Evolutionary conservation across 2,113 vertebrate genomes (phyloP).

Genomic region (Corvus moneduloides): DNA sequence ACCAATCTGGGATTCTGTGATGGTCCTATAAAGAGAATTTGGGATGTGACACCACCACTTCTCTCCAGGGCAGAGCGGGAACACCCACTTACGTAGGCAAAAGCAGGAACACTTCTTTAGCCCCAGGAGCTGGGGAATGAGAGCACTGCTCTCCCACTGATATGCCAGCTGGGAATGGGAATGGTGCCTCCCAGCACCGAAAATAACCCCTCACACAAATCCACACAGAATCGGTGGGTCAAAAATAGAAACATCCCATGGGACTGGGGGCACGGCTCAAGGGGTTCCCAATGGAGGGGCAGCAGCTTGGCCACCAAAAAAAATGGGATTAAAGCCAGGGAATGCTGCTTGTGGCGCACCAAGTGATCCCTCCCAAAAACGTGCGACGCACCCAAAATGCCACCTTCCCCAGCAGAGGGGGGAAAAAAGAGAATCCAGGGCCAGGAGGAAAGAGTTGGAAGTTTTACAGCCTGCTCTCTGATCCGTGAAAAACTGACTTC

Average conservation of each 20-base stretch:
- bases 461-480: background rate
- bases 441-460: background rate
- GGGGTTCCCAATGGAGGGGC: background rate
- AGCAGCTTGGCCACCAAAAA: background rate
- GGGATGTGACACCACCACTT: background rate
- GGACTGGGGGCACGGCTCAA: background rate
- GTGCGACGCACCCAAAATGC: background rate
- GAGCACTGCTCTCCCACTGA: background rate
- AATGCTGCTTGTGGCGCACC: background rate
- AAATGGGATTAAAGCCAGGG: background rate
- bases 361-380: background rate
- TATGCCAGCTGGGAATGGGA: background rate
- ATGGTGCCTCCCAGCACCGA: fast-evolving
- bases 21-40: background rate
- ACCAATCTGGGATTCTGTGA: background rate
- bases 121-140: background rate
- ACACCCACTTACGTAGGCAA: background rate
- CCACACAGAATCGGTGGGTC: background rate
- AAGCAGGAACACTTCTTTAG: background rate
- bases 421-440: background rate
- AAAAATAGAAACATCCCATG: background rate
- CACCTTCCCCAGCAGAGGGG: background rate
- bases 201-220: background rate
- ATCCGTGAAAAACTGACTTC: background rate
- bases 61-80: fast-evolving